Conservation (phyloP, 2,113 vertebrate species). For the Scatophagus argus region DNA sequence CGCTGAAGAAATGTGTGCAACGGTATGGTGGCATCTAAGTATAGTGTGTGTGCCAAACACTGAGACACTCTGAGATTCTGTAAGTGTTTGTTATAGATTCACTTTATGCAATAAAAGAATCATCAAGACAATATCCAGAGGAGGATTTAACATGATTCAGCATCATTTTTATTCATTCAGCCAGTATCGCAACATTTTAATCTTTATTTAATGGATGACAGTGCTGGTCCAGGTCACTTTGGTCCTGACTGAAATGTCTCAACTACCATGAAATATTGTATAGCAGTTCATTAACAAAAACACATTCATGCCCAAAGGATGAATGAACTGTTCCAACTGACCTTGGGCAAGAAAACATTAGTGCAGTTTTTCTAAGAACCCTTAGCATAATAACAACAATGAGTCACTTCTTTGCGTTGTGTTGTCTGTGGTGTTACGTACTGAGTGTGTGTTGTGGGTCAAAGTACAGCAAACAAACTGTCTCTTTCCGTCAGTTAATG, state of each 20-base stretch:
- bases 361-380: neutral
- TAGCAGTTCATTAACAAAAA: too few species aligned
- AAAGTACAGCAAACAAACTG: neutral
- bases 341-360: too few species aligned
- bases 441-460: neutral
- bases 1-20: too few species aligned
- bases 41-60: neutral
- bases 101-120: too few species aligned
- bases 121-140: too few species aligned
- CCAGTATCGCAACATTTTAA: neutral
- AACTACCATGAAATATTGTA: too few species aligned
- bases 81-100: too few species aligned
- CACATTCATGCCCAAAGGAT: too few species aligned
- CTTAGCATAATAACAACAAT: too few species aligned
- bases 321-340: too few species aligned
- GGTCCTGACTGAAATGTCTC: neutral
- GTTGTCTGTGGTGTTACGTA: neutral
- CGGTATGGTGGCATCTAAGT: neutral
- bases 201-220: neutral
- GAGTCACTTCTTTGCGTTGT: neutral
- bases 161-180: neutral
- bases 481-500: neutral
- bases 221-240: neutral
- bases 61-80: neutral
- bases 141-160: neutral